Percentiles rank a stretch among this genome's conserved stretches.
Conservation (phyloP, 2,113 vertebrate species). For the Aspidoscelis tigris region DNA sequence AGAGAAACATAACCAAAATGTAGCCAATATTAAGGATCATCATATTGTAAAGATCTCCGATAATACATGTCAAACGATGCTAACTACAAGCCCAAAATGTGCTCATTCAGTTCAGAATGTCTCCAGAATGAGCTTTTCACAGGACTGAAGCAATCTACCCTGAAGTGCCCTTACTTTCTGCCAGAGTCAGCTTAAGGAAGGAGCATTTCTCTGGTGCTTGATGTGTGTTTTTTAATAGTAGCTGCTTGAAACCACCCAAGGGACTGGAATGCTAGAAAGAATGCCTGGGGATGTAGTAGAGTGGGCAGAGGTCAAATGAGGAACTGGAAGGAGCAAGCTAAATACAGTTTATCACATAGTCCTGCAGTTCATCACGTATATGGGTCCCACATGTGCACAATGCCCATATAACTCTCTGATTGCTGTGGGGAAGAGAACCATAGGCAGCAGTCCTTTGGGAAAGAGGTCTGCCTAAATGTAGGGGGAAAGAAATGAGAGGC, state of each 20-base stretch:
- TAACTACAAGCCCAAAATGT: background rate
- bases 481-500: background rate
- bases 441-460: background rate
- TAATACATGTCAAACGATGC: background rate
- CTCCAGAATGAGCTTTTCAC: background rate
- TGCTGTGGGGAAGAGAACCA: background rate
- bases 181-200: background rate
- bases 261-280: conserved; percentile 14
- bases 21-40: background rate
- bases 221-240: conserved; percentile 15
- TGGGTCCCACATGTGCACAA: background rate
- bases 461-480: background rate
- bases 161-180: background rate
- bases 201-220: background rate
- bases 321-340: background rate
- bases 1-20: too few relatives aligned
- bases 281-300: background rate
- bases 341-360: background rate
- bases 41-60: background rate
- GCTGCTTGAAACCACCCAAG: conserved; percentile 13
- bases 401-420: background rate
- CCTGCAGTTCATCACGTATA: conserved; percentile 14
- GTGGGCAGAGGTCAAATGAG: background rate
- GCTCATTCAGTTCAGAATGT: background rate
- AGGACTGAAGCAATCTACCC: background rate